phyloP scores from a whole-genome alignment of 1,140 invertebrate species.

The Sitophilus oryzae region DNA sequence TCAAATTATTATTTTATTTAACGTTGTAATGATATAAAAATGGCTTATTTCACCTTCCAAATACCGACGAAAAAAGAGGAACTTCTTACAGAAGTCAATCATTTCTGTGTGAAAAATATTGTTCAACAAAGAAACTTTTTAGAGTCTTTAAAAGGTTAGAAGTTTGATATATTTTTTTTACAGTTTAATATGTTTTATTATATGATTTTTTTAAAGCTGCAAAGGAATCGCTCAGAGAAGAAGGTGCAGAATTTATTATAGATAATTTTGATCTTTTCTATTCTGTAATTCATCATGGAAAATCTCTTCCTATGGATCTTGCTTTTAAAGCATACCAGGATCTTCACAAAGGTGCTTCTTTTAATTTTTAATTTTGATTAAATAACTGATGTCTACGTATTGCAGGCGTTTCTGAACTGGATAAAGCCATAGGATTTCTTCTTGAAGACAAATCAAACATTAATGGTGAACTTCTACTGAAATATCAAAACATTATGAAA shows the following conservation, averaged over 20 bases:
- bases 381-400: constrained; percentile 6
- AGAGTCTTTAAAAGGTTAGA: constrained; percentile 24
- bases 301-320: constrained; percentile 41
- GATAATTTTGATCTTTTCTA: constrained; percentile 55
- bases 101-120: constrained; percentile 31
- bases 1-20: too few species aligned
- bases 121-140: constrained; percentile 21
- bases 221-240: constrained; percentile 37
- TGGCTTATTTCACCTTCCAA: constrained; percentile 31
- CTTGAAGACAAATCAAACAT: constrained; percentile 33
- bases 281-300: constrained; percentile 47
- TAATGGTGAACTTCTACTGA: constrained; percentile 31
- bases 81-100: constrained; percentile 21
- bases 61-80: constrained; percentile 30
- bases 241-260: constrained; percentile 49
- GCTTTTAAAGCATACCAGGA: constrained; percentile 40
- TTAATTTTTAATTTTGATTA: not conserved
- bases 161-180: not conserved
- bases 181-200: constrained; percentile 1
- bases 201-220: constrained; percentile 43
- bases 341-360: constrained; percentile 43
- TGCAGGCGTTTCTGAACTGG: constrained; percentile 27
- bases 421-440: constrained; percentile 28
- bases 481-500: constrained; percentile 36
- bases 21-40: too few species aligned